Base-by-base conservation (phyloP, 2,797 vertebrate genomes). In the Phoxinus dragarum region DNA sequence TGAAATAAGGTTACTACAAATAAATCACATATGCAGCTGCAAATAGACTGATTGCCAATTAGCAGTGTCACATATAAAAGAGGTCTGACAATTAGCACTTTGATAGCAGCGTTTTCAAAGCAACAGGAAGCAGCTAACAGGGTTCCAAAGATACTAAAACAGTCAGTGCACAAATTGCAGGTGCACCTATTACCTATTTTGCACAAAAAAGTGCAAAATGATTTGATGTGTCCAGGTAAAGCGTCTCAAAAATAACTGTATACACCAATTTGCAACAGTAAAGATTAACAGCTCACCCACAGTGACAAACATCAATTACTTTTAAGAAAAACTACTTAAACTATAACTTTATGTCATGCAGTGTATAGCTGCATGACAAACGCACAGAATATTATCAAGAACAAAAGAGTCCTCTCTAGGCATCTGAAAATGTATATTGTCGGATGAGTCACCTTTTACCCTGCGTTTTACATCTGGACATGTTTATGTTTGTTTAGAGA, bases 111-210 rank as follows among this genome's bases (percentile, higher is more conserved):
- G 23, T 69, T 78, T 67, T 84, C 82, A 59, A 78, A 84, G 82
- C 82, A 84, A 71, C 64, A 34, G 74, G 36, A 84, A 84, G 64
- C 74, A 84, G 47, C 52, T 68, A 69, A 69, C 64, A 59, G 49
- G 16, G 74, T 56, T 78, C 40, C 64, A 34, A 84, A 77, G 49
- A 78, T 40, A 69, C 19, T 4, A 68, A 67, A 68, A 56, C 11
- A 77, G 10, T 12, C 59, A 27, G 44, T 54, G 64, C 36, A 21
- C 23, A 84, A 77, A 59, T 40, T 69, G 21, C 74, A 68, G 9
- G 16, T 76, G 44, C 82, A 84, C 74, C 31, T 66, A 56, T 81
- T 69, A 64, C 16, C 27, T 1, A 27, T 27, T 27, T 27, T 27
- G 27, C 27, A 27, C 27, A 27, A 27, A 27, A 67, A n/a, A 34